Conservation (phyloP, 2,113 vertebrate genomes). For the Pterocles gutturalis region DNA sequence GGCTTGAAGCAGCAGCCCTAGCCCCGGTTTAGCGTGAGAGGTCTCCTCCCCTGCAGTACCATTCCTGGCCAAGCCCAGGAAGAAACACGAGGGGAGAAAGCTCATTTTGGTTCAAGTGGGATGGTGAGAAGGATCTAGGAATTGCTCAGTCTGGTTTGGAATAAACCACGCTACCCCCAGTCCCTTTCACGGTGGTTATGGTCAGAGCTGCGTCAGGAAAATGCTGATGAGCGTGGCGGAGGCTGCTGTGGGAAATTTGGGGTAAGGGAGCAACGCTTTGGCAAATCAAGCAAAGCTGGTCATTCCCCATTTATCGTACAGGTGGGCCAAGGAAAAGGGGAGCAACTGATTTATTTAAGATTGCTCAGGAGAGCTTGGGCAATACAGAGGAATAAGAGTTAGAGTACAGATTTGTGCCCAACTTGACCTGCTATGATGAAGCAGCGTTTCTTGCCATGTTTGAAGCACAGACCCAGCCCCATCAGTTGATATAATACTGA, state of each 20-base stretch:
- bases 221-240: not conserved
- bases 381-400: not conserved
- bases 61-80: not conserved
- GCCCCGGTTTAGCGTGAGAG: not conserved
- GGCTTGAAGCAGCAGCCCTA: accelerated
- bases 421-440: not conserved
- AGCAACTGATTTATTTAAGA: not conserved
- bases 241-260: not conserved
- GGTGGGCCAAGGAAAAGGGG: not conserved
- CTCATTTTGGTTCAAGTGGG: not conserved
- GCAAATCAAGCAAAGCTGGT: not conserved
- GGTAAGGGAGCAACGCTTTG: not conserved
- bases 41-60: not conserved
- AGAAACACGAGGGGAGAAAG: not conserved
- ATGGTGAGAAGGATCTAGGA: not conserved
- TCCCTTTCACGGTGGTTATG: not conserved
- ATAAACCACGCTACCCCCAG: not conserved
- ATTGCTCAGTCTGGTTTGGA: not conserved
- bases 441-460: not conserved
- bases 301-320: accelerated
- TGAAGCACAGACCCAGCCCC: not conserved
- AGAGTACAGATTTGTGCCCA: accelerated
- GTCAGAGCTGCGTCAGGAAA: not conserved
- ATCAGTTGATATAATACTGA: not conserved
- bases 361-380: not conserved